phyloP scores from a whole-genome alignment of 1,140 invertebrate genomes.

The Linepithema humile region DNA sequence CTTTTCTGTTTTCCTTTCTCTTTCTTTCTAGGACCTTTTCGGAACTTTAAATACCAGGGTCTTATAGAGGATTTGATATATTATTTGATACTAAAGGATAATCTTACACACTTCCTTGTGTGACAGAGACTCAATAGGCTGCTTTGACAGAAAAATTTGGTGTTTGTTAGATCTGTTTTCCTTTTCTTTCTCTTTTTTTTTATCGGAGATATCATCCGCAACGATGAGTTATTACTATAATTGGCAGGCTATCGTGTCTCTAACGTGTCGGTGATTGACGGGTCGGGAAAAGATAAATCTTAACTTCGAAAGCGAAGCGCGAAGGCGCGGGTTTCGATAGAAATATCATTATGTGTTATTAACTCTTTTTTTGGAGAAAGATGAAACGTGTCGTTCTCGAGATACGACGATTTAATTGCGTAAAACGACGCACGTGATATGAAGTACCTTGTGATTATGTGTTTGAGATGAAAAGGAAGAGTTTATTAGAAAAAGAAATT shows the following conservation, averaged over 20 bases:
- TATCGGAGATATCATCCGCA: neutral
- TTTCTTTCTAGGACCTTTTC: neutral
- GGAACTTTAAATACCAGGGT: neutral
- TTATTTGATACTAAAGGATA: too few relatives aligned
- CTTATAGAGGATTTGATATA: too few relatives aligned
- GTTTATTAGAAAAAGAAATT: neutral
- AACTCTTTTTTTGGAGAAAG: neutral
- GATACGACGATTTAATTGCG: neutral
- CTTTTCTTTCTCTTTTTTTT: neutral
- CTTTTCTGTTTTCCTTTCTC: neutral
- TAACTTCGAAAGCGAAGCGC: constrained; percentile 9
- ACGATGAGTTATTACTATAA: constrained; percentile 48
- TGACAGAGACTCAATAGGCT: neutral
- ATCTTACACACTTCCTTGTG: constrained; percentile 14
- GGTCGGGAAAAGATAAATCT: constrained; percentile 20
- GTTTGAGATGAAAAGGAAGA: neutral
- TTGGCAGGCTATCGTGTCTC: constrained; percentile 42
- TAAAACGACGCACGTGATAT: neutral
- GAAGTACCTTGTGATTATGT: neutral
- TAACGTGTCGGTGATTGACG: constrained; percentile 25
- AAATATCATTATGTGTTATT: constrained; percentile 44
- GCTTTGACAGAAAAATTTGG: constrained; percentile 60
- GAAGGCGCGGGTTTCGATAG: neutral
- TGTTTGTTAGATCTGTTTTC: neutral
- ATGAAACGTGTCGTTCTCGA: neutral